A percentile compares a stretch with the other conserved stretches of the same genome.
Conservation (phyloP, 2,888 invertebrate genomes). For the Acleris emargana region DNA sequence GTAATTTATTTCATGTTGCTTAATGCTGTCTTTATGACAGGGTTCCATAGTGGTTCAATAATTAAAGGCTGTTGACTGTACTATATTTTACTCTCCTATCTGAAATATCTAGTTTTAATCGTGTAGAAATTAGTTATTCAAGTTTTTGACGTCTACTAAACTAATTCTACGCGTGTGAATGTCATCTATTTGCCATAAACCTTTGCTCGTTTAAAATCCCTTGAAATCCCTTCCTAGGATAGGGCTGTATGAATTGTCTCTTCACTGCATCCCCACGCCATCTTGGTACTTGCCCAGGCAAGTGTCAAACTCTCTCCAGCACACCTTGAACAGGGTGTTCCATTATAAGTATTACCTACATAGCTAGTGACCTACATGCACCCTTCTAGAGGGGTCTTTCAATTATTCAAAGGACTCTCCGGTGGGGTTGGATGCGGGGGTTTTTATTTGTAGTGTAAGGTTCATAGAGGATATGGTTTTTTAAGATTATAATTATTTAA, state of each 20-base stretch:
- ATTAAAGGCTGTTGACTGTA: too few relatives aligned
- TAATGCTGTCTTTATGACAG: too few relatives aligned
- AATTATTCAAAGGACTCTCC: constrained; percentile 77
- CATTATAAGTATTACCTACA: constrained; percentile 50
- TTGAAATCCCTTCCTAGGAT: too few relatives aligned
- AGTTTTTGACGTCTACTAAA: too few relatives aligned
- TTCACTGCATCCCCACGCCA: constrained; percentile 10
- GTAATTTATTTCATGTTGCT: too few relatives aligned
- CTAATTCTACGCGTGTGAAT: too few relatives aligned
- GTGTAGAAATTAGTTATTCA: too few relatives aligned
- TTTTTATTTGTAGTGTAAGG: constrained; percentile 23
- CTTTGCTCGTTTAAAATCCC: too few relatives aligned
- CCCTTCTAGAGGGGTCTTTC: constrained; percentile 66
- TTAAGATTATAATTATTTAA: background rate
- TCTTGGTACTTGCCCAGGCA: constrained; percentile 27
- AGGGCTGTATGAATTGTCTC: background rate
- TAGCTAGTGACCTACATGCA: constrained; percentile 73
- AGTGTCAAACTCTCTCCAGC: constrained; percentile 50
- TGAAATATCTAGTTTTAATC: too few relatives aligned
- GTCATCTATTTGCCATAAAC: too few relatives aligned
- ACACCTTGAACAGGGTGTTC: constrained; percentile 58
- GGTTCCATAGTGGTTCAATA: too few relatives aligned
- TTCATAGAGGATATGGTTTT: constrained; percentile 2
- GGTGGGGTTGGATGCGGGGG: constrained; percentile 43
- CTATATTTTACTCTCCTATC: too few relatives aligned